Evolutionary conservation across 2,888 invertebrate genomes (phyloP), one percentile per base, ranked within the genome.

Genomic region (Cerastoderma edule): DNA sequence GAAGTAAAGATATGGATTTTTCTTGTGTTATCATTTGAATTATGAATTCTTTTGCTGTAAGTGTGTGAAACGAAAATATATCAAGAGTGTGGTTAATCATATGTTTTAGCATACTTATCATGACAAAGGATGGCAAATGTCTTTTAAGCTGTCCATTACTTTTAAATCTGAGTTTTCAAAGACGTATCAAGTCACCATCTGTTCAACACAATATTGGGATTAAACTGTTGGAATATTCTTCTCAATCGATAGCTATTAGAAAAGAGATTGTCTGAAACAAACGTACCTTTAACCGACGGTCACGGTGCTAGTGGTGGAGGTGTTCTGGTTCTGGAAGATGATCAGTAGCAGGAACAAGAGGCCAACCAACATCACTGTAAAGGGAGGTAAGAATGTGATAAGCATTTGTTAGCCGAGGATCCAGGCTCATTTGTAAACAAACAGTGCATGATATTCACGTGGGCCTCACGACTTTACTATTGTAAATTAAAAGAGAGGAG

Each of bases 271-370:
- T 19, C 2, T 2, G 46, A 46, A 16, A 2, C 46, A 46, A 46
- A n/a, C 46, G 2, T 46, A 46, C 46, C 46, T 46, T 46, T 46
- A 46, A 46, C 46, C 46, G n/a, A 46, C n/a, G 16, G n/a, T 46
- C 46, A 16, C n/a, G n/a, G 1, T 46, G 46, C n/a, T 46, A 46
- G 19, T 46, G 46, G 46, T 46, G 46, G 46, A 19, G 46, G 19
- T 46, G 46, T n/a, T 46, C 46, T 46, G 46, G 16, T 16, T 19
- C n/a, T 46, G 46, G 46, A 46, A 19, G n/a, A 46, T 46, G 19
- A 46, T 19, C 46, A 46, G 46, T 16, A 46, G n/a, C 19, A 46
- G 16, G 46, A 46, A 16, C 46, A 46, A 46, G 46, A 46, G n/a
- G n/a, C 16, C n/a, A 46, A 46, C n/a, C n/a, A 46, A 46, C 46